Percentiles rank a stretch among this genome's conserved stretches.
phyloP scores from a whole-genome alignment of 2,888 invertebrate species.

The Chrysolina oricalcia region DNA sequence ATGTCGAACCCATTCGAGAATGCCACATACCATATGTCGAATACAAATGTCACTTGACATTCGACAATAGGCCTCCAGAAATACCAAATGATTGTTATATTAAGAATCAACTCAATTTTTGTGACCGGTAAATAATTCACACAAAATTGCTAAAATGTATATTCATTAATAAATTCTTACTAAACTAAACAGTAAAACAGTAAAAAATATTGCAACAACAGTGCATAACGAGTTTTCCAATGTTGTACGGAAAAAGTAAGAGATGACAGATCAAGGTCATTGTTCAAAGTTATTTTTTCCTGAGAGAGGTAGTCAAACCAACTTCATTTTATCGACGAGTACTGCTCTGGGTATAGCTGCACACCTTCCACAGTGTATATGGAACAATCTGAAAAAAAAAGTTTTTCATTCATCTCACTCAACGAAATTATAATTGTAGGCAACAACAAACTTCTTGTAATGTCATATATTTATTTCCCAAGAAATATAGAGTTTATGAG shows the following conservation, averaged over 20 bases:
- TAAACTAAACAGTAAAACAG: conserved; percentile 33
- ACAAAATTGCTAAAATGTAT: conserved; percentile 6
- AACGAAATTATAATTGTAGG: not conserved
- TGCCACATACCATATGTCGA: too few species aligned
- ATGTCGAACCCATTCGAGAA: too few species aligned
- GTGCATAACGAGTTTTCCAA: conserved; percentile 41
- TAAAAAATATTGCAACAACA: conserved; percentile 50
- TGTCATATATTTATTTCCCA: too few species aligned
- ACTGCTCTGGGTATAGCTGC: conserved; percentile 86
- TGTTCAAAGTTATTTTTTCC: conserved; percentile 60
- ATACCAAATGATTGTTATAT: too few species aligned
- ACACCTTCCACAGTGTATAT: conserved; percentile 97
- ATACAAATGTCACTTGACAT: too few species aligned
- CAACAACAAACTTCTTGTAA: too few species aligned
- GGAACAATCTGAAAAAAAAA: conserved; percentile 86
- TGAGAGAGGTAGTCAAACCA: conserved; percentile 62
- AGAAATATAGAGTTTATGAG: too few species aligned
- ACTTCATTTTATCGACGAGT: conserved; percentile 70
- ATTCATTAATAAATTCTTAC: conserved; percentile 21
- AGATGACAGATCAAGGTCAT: conserved; percentile 41
- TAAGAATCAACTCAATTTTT: too few species aligned
- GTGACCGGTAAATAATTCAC: not conserved
- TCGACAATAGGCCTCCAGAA: too few species aligned
- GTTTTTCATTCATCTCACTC: not conserved
- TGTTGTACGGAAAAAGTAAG: conserved; percentile 13